A percentile compares a stretch with the other conserved stretches of the same genome.
phyloP scores from a whole-genome alignment of 1,140 invertebrate species.

The Heliconius eleuchia region DNA sequence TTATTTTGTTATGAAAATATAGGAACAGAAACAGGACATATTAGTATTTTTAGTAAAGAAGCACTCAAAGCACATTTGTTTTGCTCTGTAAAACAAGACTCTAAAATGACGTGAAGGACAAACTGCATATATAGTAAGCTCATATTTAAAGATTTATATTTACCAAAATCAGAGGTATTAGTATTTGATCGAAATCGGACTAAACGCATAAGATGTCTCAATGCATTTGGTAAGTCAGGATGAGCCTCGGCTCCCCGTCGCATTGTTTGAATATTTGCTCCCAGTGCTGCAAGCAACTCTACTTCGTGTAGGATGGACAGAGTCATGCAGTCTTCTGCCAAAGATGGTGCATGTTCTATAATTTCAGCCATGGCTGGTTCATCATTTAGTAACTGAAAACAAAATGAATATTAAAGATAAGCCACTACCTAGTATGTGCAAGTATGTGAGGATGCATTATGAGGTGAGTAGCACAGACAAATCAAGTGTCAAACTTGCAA shows the following conservation, averaged over 20 bases:
- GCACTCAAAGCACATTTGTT: too few relatives aligned
- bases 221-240: conserved; percentile 63
- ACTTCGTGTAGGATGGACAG: conserved; percentile 73
- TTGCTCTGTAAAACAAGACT: too few relatives aligned
- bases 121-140: neutral
- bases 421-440: neutral
- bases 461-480: too few relatives aligned
- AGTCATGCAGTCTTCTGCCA: conserved; percentile 67
- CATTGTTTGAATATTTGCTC: conserved; percentile 71
- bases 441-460: too few relatives aligned
- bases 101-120: too few relatives aligned
- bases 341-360: conserved; percentile 62
- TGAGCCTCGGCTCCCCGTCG: conserved; percentile 64
- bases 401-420: neutral
- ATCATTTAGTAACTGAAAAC: conserved; percentile 67
- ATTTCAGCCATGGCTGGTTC: conserved; percentile 71
- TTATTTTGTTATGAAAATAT: too few relatives aligned
- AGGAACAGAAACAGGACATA: too few relatives aligned
- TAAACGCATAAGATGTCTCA: conserved; percentile 58
- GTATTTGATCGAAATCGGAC: conserved; percentile 54
- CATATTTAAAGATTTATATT: neutral
- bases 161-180: conserved; percentile 57
- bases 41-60: too few relatives aligned
- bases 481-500: too few relatives aligned
- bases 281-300: conserved; percentile 68